Evolutionary conservation across 1,140 invertebrate genomes (phyloP).

Genomic region (Mamestra configurata): DNA sequence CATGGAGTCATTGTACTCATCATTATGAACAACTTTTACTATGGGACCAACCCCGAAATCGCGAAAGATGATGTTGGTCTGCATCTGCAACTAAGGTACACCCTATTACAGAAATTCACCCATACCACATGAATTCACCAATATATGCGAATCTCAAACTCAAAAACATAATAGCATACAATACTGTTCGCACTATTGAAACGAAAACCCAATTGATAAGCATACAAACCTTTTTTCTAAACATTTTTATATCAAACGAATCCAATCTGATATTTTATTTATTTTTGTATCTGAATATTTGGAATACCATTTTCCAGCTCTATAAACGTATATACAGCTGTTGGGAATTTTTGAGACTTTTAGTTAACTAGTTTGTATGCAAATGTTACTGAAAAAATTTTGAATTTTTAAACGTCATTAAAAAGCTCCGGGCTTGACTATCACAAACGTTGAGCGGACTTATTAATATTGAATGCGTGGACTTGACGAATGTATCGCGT

Average conservation of each 20-base stretch:
- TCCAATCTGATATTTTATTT: slow-evolving; percentile 38
- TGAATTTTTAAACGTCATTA: slow-evolving; percentile 33
- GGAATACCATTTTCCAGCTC: neutral
- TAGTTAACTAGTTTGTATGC: slow-evolving; percentile 4
- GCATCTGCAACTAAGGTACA: neutral
- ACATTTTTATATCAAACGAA: slow-evolving; percentile 34
- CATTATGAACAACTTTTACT: no score
- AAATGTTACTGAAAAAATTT: slow-evolving; percentile 17
- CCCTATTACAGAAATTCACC: neutral
- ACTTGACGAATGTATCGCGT: slow-evolving; percentile 8
- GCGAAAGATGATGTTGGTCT: no score
- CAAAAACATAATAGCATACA: neutral
- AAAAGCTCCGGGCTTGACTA: neutral
- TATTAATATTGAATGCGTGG: slow-evolving; percentile 38
- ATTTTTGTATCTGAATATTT: slow-evolving; percentile 44
- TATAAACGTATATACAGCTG: neutral
- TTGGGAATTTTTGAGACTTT: slow-evolving; percentile 9
- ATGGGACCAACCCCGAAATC: no score
- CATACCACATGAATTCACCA: neutral
- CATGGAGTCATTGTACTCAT: no score
- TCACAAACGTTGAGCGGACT: neutral
- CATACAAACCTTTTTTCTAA: slow-evolving; percentile 1
- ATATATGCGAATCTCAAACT: slow-evolving; percentile 2
- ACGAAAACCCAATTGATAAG: slow-evolving; percentile 31
- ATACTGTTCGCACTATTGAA: neutral